A percentile compares a stretch with the other conserved stretches of the same genome.
These are phyloP conservation scores for Sarcophaga carnaria DNA, from an alignment of 2,888 invertebrate genomes.

Conservation along the genomic window DNA sequence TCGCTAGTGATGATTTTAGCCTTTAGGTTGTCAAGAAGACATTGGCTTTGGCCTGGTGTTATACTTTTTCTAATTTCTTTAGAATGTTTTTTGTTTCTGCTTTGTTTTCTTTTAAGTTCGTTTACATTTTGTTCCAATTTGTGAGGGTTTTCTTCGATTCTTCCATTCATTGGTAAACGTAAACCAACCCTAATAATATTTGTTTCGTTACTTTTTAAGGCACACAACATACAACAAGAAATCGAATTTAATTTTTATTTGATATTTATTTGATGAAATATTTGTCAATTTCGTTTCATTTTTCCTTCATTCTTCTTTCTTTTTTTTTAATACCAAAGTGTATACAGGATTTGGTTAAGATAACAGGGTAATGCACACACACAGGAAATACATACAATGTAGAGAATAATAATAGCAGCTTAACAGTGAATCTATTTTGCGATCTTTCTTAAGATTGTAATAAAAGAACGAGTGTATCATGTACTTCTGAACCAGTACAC, in stretches of 20 bases:
- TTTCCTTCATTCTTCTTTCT: too few relatives aligned
- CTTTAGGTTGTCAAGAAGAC: too few relatives aligned
- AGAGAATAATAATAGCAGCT: too few relatives aligned
- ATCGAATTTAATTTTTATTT: constrained; percentile 59
- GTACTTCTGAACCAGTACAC: too few relatives aligned
- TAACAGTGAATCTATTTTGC: too few relatives aligned
- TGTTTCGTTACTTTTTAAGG: constrained; percentile 5
- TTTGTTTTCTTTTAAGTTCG: background rate
- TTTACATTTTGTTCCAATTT: background rate
- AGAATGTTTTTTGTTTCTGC: background rate
- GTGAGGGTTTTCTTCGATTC: constrained; percentile 22
- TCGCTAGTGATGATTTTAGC: too few relatives aligned
- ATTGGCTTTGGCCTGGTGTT: too few relatives aligned
- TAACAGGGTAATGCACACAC: background rate
- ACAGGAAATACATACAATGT: too few relatives aligned
- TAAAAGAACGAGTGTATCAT: too few relatives aligned
- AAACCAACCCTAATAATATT: constrained; percentile 49
- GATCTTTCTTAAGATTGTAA: too few relatives aligned
- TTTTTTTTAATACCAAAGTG: background rate
- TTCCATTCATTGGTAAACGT: background rate
- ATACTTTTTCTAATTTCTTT: background rate
- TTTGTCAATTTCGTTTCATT: background rate
- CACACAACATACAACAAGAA: constrained; percentile 3
- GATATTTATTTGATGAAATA: constrained; percentile 52
- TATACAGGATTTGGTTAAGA: background rate